Conservation (phyloP, 2,888 invertebrate species). For the Drosophila trichaetosa region DNA sequence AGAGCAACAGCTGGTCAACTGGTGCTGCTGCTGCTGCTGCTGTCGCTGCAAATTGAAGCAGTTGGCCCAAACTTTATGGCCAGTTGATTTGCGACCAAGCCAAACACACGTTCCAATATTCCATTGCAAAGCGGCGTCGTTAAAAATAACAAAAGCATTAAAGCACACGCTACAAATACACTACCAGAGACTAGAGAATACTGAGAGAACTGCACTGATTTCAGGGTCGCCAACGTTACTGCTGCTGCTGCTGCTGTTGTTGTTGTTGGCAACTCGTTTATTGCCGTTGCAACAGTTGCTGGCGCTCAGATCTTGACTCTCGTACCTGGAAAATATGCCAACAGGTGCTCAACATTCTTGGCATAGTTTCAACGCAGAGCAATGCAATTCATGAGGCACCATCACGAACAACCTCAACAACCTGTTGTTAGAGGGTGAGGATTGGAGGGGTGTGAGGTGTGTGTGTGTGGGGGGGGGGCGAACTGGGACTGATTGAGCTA, state of each 20-base stretch:
- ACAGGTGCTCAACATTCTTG: conserved; percentile 76
- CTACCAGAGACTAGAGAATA: not conserved
- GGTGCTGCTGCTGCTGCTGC: not conserved
- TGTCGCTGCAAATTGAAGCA: conserved; percentile 16
- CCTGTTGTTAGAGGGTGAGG: not conserved
- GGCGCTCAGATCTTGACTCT: conserved; percentile 8
- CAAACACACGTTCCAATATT: conserved; percentile 51
- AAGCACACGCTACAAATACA: conserved; percentile 6
- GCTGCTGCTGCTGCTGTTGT: not conserved
- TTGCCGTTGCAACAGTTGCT: conserved; percentile 22
- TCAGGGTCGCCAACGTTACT: conserved; percentile 63
- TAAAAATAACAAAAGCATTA: conserved; percentile 19
- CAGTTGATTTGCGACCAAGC: not conserved
- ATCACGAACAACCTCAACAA: conserved; percentile 11
- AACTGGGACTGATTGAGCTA: conserved; percentile 58
- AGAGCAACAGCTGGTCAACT: conserved; percentile 55
- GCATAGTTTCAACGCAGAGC: conserved; percentile 61
- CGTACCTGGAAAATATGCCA: conserved; percentile 63
- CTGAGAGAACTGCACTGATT: conserved; percentile 57
- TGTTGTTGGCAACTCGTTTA: conserved; percentile 50
- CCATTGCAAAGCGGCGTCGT: conserved; percentile 29
- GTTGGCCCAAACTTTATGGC: conserved; percentile 21
- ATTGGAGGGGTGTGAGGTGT: not conserved
- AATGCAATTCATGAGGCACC: conserved; percentile 43
- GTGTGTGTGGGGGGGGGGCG: not conserved